Evolutionary conservation across 2,797 vertebrate species (phyloP), one percentile per base, ranked within the genome.

Genomic region (Euthynnus affinis): DNA sequence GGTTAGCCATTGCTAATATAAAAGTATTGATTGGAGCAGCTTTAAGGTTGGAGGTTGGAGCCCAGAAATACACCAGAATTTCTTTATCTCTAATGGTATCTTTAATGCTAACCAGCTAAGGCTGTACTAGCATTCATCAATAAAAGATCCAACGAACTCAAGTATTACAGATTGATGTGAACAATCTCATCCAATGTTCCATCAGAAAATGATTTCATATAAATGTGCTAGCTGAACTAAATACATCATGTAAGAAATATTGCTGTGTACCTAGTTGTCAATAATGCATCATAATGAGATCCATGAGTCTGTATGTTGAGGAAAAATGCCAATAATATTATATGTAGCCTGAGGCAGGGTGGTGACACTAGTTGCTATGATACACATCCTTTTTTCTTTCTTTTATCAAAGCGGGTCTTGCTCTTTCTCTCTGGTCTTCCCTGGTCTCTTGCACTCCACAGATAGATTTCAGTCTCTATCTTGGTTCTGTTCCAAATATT

Each of bases 341-440:
- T 40, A 44, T 56, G 62, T 48, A 48, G 75, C 83, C 71, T 14
- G 49, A 44, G 73, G 90, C 67, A 15, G 64, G 76, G 71, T 74
- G 71, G 57, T 63, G 86, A 88, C 88, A 88, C 75, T 57, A 74
- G 88, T 91, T 92, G 89, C 89, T 92, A 91, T 78, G 89, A 91
- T 88, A 91, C 88, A 68, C 76, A 73, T 76, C 46, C 29, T 68
- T 62, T 56, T 34, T 56, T 40, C 66, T 29, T 58, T 51, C 37
- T 74, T 67, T 34, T 25, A 44, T 84, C 74, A 72, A 53, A 78
- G 78, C 51, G 9, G 52, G 40, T 74, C 64, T 74, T 49, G 20
- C 62, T 42, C 27, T 37, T 32, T 44, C 42, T 74, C 55, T 56
- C 34, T 23, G 51, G 40, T 59, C 32, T 17, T 59, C 23, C 44